A percentile compares a stretch with the other conserved stretches of the same genome.
Evolutionary conservation across 2,888 invertebrate genomes (phyloP).

Genomic region (Ophion obscuratus): DNA sequence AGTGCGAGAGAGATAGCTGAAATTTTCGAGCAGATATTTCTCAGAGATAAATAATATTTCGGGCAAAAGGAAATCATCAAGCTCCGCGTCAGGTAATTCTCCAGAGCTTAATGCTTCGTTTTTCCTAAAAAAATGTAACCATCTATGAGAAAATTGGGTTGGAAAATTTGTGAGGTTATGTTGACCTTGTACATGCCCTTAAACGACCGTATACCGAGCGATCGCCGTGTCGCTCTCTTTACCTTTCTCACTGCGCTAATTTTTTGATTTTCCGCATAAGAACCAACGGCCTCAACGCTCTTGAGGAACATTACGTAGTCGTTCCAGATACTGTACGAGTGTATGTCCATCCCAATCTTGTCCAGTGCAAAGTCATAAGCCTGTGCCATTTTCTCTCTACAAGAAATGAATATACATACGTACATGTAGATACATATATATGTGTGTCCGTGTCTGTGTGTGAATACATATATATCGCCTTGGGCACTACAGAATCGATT

Average conservation of each 20-base stretch:
- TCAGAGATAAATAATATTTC: too few species aligned
- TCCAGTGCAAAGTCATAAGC: constrained; percentile 99
- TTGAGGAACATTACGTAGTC: constrained; percentile 99
- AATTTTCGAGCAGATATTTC: too few species aligned
- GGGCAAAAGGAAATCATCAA: too few species aligned
- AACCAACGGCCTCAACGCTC: constrained; percentile 98
- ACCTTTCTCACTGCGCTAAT: constrained; percentile 97
- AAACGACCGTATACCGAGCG: background rate
- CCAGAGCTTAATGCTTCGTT: too few species aligned
- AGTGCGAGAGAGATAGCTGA: too few species aligned
- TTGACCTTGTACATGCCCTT: too few species aligned
- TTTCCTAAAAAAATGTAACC: too few species aligned
- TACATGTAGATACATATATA: background rate
- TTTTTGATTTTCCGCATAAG: constrained; percentile 99
- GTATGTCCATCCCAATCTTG: constrained; percentile 99
- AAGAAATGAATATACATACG: constrained; percentile 22
- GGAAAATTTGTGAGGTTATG: too few species aligned
- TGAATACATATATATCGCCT: background rate
- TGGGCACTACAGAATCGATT: background rate
- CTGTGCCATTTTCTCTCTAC: constrained; percentile 99
- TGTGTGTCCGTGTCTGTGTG: background rate
- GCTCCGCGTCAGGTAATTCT: too few species aligned
- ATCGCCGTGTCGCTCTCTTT: background rate
- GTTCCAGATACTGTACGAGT: constrained; percentile 98
- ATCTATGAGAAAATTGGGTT: too few species aligned